Evolutionary conservation across 2,888 invertebrate genomes (phyloP), one percentile per base, ranked within the genome.

Genomic region (Mythimna lalbum): DNA sequence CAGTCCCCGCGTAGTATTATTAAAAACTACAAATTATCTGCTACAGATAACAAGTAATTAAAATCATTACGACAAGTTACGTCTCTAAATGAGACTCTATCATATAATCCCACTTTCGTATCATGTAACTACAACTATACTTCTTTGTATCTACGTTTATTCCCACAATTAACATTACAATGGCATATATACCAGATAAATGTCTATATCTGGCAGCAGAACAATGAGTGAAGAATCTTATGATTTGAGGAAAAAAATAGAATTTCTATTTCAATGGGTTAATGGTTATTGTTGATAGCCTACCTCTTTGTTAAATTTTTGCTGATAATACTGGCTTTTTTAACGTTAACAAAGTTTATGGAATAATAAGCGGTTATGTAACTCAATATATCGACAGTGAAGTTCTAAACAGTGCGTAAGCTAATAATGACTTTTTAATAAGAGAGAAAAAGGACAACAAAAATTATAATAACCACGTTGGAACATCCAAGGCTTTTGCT

Each of bases 121-220:
- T 82, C 64, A 68, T 59, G 47, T 82, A 68, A 79, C 61, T 23
- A 55, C 66, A 49, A 27, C 23, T 77, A 52, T 55, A 70, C 52
- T 21, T 53, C 63, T 21, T 67, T 67, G 47, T 71, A 59, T 49
- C 49, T 23, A 36, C 17, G 17, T 50, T 10, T 36, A 56, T 75
- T 84, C 83, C 33, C 83, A 85, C 68, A 50, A 68, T 83, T 83
- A 62, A 57, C 73, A 78, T 78, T 52, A 86, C 86, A 83, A 84
- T 83, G 53, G 73, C 43, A 50, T 47, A 52, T 56, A 64, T 64
- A 39, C 36, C 57, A 74, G 63, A 72, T 56, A 73, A 63, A 83
- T 63, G 59, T 53, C 56, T 65, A 23, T 74, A 80, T 63, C 59
- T 76, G 57, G 7, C 47, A 33, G 21, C 2, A 63, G 63, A 83